These are phyloP conservation scores for Belonocnema kinseyi DNA, from an alignment of 1,140 invertebrate species.

Conservation along the genomic window DNA sequence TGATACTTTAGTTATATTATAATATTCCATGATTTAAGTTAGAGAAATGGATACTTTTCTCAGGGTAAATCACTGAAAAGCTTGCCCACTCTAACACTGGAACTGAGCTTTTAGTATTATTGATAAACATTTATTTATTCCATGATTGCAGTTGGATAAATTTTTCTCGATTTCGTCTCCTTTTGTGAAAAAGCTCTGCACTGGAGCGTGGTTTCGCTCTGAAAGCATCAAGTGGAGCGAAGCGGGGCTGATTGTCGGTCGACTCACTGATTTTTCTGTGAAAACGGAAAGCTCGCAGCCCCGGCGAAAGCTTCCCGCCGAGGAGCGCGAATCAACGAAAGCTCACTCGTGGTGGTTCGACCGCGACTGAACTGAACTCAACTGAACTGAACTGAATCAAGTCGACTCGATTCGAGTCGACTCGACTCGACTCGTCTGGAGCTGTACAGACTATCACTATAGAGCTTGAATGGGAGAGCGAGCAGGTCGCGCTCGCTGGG, in stretches of 20 bases:
- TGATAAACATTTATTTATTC: too few relatives aligned
- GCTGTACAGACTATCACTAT: constrained; percentile 7
- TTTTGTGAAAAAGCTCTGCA: constrained; percentile 26
- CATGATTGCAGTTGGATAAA: too few relatives aligned
- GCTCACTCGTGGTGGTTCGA: constrained; percentile 67
- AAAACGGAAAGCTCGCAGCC: constrained; percentile 31
- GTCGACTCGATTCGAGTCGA: constrained; percentile 33
- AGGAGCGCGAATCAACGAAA: constrained; percentile 47
- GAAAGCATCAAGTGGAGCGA: background rate
- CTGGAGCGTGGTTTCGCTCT: background rate
- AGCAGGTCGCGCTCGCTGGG: background rate
- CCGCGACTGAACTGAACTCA: constrained; percentile 70
- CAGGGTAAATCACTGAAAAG: too few relatives aligned
- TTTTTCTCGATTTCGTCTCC: background rate
- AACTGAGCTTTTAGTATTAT: too few relatives aligned
- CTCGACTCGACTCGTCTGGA: constrained; percentile 37
- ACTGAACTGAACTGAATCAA: constrained; percentile 57
- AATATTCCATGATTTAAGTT: too few relatives aligned
- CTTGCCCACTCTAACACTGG: too few relatives aligned
- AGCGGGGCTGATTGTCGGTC: background rate
- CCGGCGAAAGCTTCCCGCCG: constrained; percentile 35
- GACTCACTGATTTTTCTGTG: constrained; percentile 19
- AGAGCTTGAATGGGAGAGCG: constrained; percentile 28
- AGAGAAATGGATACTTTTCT: too few relatives aligned
- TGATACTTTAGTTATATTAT: too few relatives aligned